Percentiles rank a stretch among this genome's conserved stretches.
Conservation (phyloP, 2,797 vertebrate genomes). For the Melanogrammus aeglefinus region DNA sequence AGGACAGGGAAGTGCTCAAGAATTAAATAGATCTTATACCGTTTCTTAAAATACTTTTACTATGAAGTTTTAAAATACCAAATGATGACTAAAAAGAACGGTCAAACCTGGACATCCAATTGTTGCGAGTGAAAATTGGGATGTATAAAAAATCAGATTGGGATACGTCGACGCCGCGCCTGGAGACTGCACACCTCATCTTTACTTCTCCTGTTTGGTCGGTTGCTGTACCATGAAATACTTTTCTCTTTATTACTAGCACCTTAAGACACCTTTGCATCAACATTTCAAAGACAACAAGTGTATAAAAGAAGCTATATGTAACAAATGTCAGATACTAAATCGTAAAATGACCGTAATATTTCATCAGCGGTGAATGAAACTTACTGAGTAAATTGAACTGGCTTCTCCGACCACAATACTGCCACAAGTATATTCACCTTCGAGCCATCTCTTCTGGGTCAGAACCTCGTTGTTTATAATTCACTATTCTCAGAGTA, state of each 20-base stretch:
- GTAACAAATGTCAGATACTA: too few relatives aligned
- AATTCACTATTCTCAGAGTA: too few relatives aligned
- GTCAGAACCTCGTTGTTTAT: too few relatives aligned
- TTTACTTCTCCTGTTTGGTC: not conserved
- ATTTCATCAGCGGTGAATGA: too few relatives aligned
- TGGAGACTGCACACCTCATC: not conserved
- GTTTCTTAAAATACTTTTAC: not conserved
- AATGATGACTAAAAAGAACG: not conserved
- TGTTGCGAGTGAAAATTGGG: not conserved
- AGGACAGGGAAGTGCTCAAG: not conserved
- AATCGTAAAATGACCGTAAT: too few relatives aligned
- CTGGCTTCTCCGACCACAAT: too few relatives aligned
- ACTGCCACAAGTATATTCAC: too few relatives aligned
- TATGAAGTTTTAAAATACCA: not conserved
- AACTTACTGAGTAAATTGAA: too few relatives aligned
- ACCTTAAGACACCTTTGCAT: conserved; percentile 1
- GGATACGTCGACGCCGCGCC: not conserved
- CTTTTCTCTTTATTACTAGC: not conserved
- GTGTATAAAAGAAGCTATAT: not conserved
- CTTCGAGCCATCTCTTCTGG: too few relatives aligned
- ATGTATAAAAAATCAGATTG: not conserved
- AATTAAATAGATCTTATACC: not conserved
- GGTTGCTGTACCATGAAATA: not conserved
- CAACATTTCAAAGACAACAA: not conserved
- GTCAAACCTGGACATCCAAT: not conserved